Evolutionary conservation across 2,888 invertebrate species (phyloP).

Genomic region (Conistra vaccinii): DNA sequence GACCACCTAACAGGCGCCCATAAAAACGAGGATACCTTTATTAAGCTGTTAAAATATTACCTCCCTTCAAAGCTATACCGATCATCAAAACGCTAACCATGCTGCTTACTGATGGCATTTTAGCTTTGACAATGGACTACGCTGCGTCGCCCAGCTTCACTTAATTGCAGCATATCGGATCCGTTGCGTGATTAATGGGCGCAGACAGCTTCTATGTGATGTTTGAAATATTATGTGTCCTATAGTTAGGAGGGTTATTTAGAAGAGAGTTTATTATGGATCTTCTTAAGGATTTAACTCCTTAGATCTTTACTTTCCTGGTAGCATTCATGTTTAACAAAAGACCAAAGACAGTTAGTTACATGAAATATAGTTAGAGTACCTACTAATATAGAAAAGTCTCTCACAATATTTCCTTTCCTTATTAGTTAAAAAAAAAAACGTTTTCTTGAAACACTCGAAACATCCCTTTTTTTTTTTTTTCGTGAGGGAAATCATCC

Average conservation of each 20-base stretch:
- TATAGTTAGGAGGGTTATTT: too few relatives aligned
- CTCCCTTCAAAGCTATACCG: neutral
- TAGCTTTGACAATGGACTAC: constrained; percentile 40
- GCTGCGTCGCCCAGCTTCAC: constrained; percentile 36
- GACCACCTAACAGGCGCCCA: constrained; percentile 21
- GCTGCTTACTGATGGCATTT: constrained; percentile 3
- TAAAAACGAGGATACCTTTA: constrained; percentile 3
- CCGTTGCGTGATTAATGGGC: constrained; percentile 72
- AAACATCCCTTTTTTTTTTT: too few relatives aligned
- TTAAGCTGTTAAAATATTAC: neutral
- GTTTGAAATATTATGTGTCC: constrained; percentile 45
- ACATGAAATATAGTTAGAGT: neutral
- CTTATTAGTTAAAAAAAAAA: neutral
- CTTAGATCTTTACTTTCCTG: neutral
- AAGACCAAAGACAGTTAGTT: neutral
- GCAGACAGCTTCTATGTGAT: constrained; percentile 67
- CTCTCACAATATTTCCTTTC: neutral
- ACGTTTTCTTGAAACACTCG: neutral
- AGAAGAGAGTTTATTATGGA: too few relatives aligned
- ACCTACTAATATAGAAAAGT: neutral
- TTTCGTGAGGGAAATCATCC: too few relatives aligned
- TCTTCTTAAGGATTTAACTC: constrained; percentile 2
- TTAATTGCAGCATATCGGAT: constrained; percentile 76
- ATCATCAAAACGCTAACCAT: constrained; percentile 1
- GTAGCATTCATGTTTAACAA: constrained; percentile 9